A percentile compares a stretch with the other conserved stretches of the same genome.
These are phyloP conservation scores for Bathynomus jamesi DNA, from an alignment of 1,140 invertebrate species.

Conservation along the genomic window DNA sequence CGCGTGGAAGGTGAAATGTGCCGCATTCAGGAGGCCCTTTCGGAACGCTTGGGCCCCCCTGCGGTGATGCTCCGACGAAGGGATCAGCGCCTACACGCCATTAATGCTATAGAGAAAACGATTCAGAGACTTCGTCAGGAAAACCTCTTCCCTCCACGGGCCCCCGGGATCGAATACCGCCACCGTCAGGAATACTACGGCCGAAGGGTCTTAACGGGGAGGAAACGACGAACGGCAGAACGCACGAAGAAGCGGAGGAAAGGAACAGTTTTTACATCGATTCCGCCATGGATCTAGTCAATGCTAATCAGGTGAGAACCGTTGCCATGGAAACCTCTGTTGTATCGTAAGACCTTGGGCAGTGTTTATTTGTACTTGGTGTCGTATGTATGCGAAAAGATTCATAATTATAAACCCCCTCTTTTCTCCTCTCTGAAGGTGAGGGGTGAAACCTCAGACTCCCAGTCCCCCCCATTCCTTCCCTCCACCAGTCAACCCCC, in stretches of 20 bases:
- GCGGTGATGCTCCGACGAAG: constrained; percentile 43
- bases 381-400: no score
- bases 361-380: no score
- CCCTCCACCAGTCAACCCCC: constrained; percentile 11
- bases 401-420: no score
- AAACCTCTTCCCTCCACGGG: constrained; percentile 30
- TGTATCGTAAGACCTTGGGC: background rate
- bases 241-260: background rate
- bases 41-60: constrained; percentile 42
- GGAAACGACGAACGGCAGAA: constrained; percentile 15
- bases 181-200: constrained; percentile 22
- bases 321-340: no score
- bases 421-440: no score
- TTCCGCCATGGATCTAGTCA: constrained; percentile 27
- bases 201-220: constrained; percentile 9
- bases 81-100: constrained; percentile 42
- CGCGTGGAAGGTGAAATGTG: constrained; percentile 44
- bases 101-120: constrained; percentile 43
- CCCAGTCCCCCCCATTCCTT: constrained; percentile 12
- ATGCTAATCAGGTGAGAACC: constrained; percentile 30
- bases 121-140: constrained; percentile 39
- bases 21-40: constrained; percentile 42
- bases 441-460: constrained; percentile 8
- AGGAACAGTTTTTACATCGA: constrained; percentile 6
- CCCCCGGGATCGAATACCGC: constrained; percentile 4